These are phyloP conservation scores for Atta colombica DNA, from an alignment of 1,140 invertebrate genomes.

Conservation along the genomic window DNA sequence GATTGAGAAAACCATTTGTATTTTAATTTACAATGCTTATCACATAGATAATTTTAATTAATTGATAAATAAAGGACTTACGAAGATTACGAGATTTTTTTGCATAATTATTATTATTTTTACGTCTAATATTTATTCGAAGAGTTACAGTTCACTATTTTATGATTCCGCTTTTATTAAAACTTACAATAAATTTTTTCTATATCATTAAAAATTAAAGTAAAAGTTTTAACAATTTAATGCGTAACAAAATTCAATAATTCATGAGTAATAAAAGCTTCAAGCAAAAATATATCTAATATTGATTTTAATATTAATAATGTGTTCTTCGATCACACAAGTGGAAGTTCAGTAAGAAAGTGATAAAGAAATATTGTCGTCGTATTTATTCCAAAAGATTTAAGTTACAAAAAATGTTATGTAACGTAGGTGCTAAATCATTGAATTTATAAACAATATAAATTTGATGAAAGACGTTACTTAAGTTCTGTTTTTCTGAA, in stretches of 20 bases:
- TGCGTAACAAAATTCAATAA: background rate
- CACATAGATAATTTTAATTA: background rate
- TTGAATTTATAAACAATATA: background rate
- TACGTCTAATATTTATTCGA: background rate
- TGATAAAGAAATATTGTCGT: background rate
- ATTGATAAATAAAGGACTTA: background rate
- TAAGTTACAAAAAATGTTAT: background rate
- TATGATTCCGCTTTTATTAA: background rate
- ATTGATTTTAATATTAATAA: background rate
- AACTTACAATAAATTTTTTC: background rate
- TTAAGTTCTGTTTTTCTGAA: background rate
- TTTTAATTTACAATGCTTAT: slow-evolving; percentile 2
- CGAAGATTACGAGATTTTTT: background rate
- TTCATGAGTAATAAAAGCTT: background rate
- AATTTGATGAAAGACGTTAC: background rate
- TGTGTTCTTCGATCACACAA: background rate
- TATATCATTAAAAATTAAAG: background rate
- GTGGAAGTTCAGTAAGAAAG: background rate
- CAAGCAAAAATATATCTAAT: background rate
- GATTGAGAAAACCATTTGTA: background rate
- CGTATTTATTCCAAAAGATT: background rate
- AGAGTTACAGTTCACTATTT: background rate
- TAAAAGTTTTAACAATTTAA: slow-evolving; percentile 18
- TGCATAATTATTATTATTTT: slow-evolving; percentile 1
- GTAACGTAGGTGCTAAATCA: background rate